These are phyloP conservation scores for Cosmopolites sordidus DNA, from an alignment of 2,888 invertebrate species.

Conservation along the genomic window DNA sequence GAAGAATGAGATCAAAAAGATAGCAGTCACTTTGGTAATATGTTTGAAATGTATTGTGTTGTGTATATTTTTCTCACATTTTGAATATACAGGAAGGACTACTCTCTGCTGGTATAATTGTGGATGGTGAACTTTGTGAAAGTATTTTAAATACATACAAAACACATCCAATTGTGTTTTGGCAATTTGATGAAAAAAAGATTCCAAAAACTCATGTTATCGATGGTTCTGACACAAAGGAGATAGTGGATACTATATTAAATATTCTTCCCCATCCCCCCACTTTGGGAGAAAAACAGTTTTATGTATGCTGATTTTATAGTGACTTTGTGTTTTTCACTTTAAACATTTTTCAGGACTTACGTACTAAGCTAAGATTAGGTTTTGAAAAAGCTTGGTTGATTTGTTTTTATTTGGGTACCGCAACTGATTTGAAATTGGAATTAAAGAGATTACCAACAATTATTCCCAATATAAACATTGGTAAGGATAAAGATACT, in stretches of 20 bases:
- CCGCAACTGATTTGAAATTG: conserved; percentile 51
- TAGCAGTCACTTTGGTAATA: conserved; percentile 69
- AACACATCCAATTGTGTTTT: conserved; percentile 41
- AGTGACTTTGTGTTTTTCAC: neutral
- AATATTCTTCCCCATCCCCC: conserved; percentile 58
- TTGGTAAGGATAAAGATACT: too few species aligned
- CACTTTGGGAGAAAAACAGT: conserved; percentile 54
- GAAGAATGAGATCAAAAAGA: conserved; percentile 56
- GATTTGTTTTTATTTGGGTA: conserved; percentile 54
- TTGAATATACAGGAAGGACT: conserved; percentile 46
- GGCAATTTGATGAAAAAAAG: conserved; percentile 36
- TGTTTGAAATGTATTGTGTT: too few species aligned
- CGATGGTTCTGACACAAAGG: conserved; percentile 49
- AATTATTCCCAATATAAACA: conserved; percentile 53
- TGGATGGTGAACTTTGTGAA: conserved; percentile 48
- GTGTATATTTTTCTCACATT: too few species aligned
- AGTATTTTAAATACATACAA: conserved; percentile 44
- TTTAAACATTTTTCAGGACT: conserved; percentile 19
- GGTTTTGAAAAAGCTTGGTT: conserved; percentile 51
- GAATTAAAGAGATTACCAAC: conserved; percentile 61
- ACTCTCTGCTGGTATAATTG: conserved; percentile 52
- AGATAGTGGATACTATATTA: conserved; percentile 57
- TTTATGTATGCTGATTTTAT: conserved; percentile 53
- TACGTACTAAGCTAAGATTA: conserved; percentile 22
- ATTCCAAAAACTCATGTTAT: conserved; percentile 37